Evolutionary conservation across 2,888 invertebrate species (phyloP).

Genomic region (Xestia c-nigrum): DNA sequence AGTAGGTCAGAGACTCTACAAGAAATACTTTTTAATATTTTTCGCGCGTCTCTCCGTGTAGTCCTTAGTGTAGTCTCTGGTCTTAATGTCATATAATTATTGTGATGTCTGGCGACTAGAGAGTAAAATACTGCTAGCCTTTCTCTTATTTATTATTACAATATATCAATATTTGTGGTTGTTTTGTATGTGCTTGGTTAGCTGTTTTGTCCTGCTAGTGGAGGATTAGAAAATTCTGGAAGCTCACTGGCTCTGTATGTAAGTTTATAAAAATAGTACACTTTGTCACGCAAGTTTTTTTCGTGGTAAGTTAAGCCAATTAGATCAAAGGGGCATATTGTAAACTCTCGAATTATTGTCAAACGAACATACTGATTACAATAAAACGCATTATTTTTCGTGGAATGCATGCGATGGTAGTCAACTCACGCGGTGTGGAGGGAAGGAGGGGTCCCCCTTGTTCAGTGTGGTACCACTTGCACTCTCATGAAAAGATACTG

Average conservation of each 20-base stretch:
- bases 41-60: constrained; percentile 4
- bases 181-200: constrained; percentile 6
- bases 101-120: constrained; percentile 4
- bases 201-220: background rate
- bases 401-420: too few relatives aligned
- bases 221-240: constrained; percentile 1
- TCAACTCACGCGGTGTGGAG: too few relatives aligned
- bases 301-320: background rate
- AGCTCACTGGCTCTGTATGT: constrained; percentile 23
- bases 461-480: too few relatives aligned
- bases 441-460: too few relatives aligned
- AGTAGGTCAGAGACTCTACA: constrained; percentile 37
- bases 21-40: constrained; percentile 38
- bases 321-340: background rate
- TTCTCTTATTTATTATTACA: background rate
- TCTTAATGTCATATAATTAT: constrained; percentile 33
- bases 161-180: constrained; percentile 2
- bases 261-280: constrained; percentile 17
- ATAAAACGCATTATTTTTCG: too few relatives aligned
- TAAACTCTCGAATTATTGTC: too few relatives aligned
- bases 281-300: background rate
- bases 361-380: too few relatives aligned
- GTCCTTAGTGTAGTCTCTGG: constrained; percentile 27
- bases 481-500: too few relatives aligned
- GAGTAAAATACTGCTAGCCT: background rate